phyloP scores from a whole-genome alignment of 2,888 invertebrate species.

The Diarsia brunnea region DNA sequence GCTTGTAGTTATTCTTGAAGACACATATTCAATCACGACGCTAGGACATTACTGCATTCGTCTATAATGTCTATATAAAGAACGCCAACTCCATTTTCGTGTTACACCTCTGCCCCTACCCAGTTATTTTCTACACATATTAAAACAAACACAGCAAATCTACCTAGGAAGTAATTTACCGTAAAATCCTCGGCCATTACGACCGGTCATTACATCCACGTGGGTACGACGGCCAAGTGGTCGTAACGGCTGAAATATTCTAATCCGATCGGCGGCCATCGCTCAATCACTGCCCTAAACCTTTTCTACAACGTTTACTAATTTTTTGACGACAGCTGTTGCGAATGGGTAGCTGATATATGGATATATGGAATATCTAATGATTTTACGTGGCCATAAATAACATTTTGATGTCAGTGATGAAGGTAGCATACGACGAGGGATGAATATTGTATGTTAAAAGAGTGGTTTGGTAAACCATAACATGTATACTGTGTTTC shows the following conservation, averaged over 20 bases:
- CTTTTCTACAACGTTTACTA: conserved; percentile 43
- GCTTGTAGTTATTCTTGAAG: too few species aligned
- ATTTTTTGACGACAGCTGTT: conserved; percentile 62
- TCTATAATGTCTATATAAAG: too few species aligned
- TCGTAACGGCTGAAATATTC: conserved; percentile 57
- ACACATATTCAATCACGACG: too few species aligned
- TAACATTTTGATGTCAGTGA: neutral
- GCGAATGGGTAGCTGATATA: conserved; percentile 20
- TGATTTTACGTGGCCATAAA: neutral
- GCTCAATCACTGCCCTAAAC: conserved; percentile 46
- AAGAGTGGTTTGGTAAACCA: neutral
- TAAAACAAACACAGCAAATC: neutral
- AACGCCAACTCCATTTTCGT: conserved; percentile 4
- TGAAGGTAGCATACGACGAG: neutral
- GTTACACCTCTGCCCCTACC: neutral
- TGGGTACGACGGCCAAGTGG: conserved; percentile 39
- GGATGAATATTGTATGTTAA: conserved; percentile 3
- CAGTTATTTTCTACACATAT: conserved; percentile 7
- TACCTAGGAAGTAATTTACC: conserved; percentile 33
- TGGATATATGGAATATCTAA: conserved; percentile 22
- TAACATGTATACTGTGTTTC: neutral
- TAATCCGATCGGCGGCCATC: conserved; percentile 49
- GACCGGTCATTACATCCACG: conserved; percentile 30
- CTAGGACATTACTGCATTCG: too few species aligned
- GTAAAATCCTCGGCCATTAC: conserved; percentile 35